phyloP scores from a whole-genome alignment of 2,113 vertebrate genomes.

The Setophaga petechia region DNA sequence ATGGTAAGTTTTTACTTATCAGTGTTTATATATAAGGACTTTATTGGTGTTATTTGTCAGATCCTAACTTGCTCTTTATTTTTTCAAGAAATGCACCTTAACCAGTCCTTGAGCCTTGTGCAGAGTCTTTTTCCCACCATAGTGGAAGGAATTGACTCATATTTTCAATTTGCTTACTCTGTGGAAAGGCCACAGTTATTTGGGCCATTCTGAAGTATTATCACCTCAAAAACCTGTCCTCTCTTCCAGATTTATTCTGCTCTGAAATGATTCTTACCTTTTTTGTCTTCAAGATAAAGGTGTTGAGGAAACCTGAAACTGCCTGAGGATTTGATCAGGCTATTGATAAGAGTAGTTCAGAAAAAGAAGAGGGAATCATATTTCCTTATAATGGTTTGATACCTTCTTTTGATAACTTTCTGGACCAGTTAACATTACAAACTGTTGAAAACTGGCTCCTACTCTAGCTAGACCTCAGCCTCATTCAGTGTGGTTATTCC shows the following conservation, averaged over 20 bases:
- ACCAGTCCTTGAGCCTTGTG: not conserved
- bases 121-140: accelerated
- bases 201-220: not conserved
- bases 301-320: not conserved
- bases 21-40: not conserved
- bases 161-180: not conserved
- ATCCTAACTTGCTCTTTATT: not conserved
- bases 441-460: not conserved
- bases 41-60: not conserved
- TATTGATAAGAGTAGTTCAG: not conserved
- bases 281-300: not conserved
- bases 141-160: not conserved
- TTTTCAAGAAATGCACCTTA: not conserved
- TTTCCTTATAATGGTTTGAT: not conserved
- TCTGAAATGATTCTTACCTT: not conserved
- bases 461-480: not conserved
- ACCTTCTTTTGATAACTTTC: not conserved
- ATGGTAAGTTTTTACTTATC: not conserved
- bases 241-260: not conserved
- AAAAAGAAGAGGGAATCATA: not conserved
- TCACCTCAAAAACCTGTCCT: not conserved
- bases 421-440: not conserved
- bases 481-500: not conserved
- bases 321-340: not conserved
- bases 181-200: not conserved